These are phyloP conservation scores for Phocoena sinus DNA, from an alignment of 2,113 vertebrate species.

Conservation along the genomic window DNA sequence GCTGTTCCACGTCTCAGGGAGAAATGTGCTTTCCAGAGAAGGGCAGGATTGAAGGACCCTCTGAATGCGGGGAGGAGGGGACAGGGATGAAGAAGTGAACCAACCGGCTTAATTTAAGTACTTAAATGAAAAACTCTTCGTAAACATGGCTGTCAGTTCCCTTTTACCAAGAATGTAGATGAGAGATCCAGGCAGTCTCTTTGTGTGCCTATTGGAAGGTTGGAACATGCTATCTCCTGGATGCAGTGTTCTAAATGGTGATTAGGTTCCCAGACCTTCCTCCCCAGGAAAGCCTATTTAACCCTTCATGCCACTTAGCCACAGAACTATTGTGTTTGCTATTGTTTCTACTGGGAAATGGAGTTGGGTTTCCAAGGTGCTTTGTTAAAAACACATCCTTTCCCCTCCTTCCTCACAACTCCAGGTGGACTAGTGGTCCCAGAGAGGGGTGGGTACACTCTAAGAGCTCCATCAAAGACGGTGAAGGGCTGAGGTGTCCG, in stretches of 20 bases:
- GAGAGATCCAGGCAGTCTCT: constrained; percentile 17
- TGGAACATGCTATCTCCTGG: constrained; percentile 18
- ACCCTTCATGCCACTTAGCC: constrained; percentile 21
- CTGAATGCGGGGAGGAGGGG: not conserved
- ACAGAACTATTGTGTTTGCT: constrained; percentile 30
- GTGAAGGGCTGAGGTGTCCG: not conserved
- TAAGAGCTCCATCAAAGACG: not conserved
- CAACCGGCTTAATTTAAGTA: not conserved
- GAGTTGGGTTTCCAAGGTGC: constrained; percentile 29
- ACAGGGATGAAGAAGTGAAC: not conserved
- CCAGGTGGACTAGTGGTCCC: not conserved
- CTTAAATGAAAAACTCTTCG: constrained; percentile 12
- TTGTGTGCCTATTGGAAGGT: not conserved
- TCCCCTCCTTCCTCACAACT: not conserved
- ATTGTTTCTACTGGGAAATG: constrained; percentile 46
- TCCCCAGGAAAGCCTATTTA: constrained; percentile 53
- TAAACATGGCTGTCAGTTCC: constrained; percentile 1
- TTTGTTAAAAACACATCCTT: constrained; percentile 38
- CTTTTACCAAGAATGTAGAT: not conserved
- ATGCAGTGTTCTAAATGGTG: constrained; percentile 24
- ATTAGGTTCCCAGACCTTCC: constrained; percentile 59
- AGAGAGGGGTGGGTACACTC: not conserved
- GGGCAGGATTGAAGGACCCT: not conserved
- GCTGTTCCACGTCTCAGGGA: not conserved
- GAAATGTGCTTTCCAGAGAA: constrained; percentile 38